These are phyloP conservation scores for Channa maculata DNA, from an alignment of 2,113 vertebrate genomes.

Conservation along the genomic window DNA sequence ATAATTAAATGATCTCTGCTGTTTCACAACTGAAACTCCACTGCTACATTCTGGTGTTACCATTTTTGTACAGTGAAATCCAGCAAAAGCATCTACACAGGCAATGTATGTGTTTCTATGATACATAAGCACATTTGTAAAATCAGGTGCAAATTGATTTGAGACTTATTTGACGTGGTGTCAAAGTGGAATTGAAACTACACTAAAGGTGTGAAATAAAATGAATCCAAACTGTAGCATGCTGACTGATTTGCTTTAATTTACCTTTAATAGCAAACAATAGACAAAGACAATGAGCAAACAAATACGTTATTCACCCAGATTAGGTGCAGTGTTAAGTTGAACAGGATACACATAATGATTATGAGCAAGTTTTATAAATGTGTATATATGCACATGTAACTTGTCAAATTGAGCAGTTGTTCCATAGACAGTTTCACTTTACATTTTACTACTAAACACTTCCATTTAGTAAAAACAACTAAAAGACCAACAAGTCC, in stretches of 20 bases:
- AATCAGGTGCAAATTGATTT: constrained; percentile 35
- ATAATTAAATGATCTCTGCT: constrained; percentile 67
- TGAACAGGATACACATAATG: background rate
- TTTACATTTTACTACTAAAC: too few species aligned
- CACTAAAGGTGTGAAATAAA: constrained; percentile 26
- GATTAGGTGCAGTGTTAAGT: background rate
- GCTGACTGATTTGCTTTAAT: background rate
- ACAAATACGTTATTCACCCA: background rate
- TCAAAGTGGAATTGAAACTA: constrained; percentile 15
- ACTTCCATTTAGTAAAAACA: too few species aligned
- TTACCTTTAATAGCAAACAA: background rate
- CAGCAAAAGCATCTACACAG: constrained; percentile 5
- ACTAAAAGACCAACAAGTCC: too few species aligned
- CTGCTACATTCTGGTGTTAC: constrained; percentile 13
- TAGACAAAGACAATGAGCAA: constrained; percentile 10
- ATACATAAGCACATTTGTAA: background rate
- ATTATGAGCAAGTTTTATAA: background rate
- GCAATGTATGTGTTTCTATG: background rate
- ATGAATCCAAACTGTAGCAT: constrained; percentile 9
- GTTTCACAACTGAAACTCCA: constrained; percentile 45
- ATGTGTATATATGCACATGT: too few species aligned
- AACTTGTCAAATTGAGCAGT: too few species aligned
- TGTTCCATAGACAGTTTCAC: too few species aligned
- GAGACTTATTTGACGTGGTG: constrained; percentile 17
- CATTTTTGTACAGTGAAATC: constrained; percentile 2